Base-by-base conservation (phyloP, 2,797 vertebrate species). In the Chiloscyllium punctatum region DNA sequence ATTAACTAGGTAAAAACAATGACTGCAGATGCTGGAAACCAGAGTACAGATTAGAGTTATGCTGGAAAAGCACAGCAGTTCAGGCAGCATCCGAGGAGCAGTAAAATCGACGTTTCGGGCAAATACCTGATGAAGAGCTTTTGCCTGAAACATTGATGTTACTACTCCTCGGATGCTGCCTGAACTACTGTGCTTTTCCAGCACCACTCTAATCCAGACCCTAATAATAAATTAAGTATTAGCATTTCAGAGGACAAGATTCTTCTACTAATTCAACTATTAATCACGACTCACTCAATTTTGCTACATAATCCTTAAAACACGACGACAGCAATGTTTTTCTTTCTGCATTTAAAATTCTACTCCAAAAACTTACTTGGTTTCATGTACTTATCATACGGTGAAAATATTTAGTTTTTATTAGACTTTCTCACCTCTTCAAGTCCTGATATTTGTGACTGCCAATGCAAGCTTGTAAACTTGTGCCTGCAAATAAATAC, bases 341-440 rank as follows among this genome's bases (percentile, higher is more conserved):
- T 91, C 42, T 23, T 84, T 84, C 82, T 84, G 30, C 33, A 91
- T 62, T 57, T 91, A 91, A 66, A 91, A 57, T 18, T 91, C 8
- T 72, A 48, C 25, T 94, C 8, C 25, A 11, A 71, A 11, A 51
- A 48, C 3, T 62, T 71, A 71, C 68, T 8, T 48, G 25, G 48
- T 48, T 23, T 94, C 66, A n/a, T 42, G 21, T 7, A n/a, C 68
- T 48, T 15, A 87, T 53, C 48, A 91, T 5, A 91, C 66, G 18
- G 71, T 37, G 91, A 48, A 68, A 94, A 94, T 94, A 94, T 71
- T 71, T 94, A 27, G 37, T 21, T 71, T 94, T 71, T 90, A 57
- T 90, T 62, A n/a, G 27, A 15, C 79, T 90, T 62, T 57, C 87
- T 90, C n/a, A 30, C 62, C 53, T 30, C 53, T 90, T n/a, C 62